phyloP scores from a whole-genome alignment of 1,140 invertebrate species.

The Drosophila nebulosa region DNA sequence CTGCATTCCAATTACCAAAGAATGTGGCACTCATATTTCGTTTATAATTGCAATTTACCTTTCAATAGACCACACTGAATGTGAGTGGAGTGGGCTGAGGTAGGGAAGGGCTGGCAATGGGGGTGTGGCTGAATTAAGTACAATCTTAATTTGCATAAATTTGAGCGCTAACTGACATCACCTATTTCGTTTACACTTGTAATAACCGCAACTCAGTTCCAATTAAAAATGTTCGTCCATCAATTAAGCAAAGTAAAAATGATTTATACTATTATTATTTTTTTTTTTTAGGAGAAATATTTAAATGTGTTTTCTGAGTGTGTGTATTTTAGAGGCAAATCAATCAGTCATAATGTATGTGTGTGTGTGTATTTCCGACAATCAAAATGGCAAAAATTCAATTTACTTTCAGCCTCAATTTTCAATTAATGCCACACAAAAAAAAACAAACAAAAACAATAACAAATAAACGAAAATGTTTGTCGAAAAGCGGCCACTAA shows the following conservation, averaged over 20 bases:
- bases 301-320: constrained; percentile 17
- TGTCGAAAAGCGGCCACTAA: constrained; percentile 10
- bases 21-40: not conserved
- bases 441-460: no score
- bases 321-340: constrained; percentile 21
- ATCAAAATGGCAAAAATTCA: constrained; percentile 37
- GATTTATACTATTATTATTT: no score
- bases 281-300: constrained; percentile 22
- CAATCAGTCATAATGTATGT: constrained; percentile 35
- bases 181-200: constrained; percentile 25
- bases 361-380: constrained; percentile 19
- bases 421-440: constrained; percentile 56
- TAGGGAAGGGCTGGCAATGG: not conserved
- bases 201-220: constrained; percentile 53
- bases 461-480: constrained; percentile 18
- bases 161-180: constrained; percentile 6
- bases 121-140: not conserved
- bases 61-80: constrained; percentile 34
- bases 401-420: constrained; percentile 36
- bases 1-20: not conserved
- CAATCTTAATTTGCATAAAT: constrained; percentile 53
- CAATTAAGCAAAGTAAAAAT: constrained; percentile 47
- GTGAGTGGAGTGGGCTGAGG: no score
- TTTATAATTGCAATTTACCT: constrained; percentile 25
- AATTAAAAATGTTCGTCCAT: constrained; percentile 64